phyloP scores from a whole-genome alignment of 1,140 invertebrate genomes.

The Formica exsecta region DNA sequence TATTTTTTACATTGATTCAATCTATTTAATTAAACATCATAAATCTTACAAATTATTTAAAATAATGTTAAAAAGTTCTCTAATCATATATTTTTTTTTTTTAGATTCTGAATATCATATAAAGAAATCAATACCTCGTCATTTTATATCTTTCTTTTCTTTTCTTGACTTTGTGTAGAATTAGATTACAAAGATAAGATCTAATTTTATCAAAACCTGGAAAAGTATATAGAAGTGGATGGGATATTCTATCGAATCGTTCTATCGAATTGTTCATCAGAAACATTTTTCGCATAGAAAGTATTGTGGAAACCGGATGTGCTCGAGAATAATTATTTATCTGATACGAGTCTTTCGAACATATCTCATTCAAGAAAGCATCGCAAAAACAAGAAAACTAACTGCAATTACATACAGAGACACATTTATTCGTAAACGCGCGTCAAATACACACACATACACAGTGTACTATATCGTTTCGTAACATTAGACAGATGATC shows the following conservation, averaged over 20 bases:
- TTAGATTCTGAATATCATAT: conserved; percentile 4
- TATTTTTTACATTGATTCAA: conserved; percentile 4
- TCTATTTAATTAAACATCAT: neutral
- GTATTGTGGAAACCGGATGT: neutral
- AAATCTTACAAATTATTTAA: neutral
- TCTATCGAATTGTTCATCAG: neutral
- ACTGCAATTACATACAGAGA: conserved; percentile 25
- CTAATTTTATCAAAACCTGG: neutral
- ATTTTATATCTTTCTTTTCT: neutral
- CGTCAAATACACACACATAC: conserved; percentile 32
- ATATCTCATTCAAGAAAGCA: conserved; percentile 19
- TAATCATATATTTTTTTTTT: neutral
- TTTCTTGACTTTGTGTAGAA: neutral
- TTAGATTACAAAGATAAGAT: neutral
- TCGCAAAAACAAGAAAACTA: conserved; percentile 38
- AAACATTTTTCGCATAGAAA: conserved; percentile 31
- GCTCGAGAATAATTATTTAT: conserved; percentile 58
- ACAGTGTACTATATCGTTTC: conserved; percentile 55
- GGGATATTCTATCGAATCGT: neutral
- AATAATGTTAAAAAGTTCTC: neutral
- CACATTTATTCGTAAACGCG: neutral
- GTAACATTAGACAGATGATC: conserved; percentile 59
- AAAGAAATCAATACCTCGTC: neutral
- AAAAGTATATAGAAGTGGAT: neutral
- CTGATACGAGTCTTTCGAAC: conserved; percentile 42